phyloP scores from a whole-genome alignment of 2,797 vertebrate species.

The Peromyscus attwateri region DNA sequence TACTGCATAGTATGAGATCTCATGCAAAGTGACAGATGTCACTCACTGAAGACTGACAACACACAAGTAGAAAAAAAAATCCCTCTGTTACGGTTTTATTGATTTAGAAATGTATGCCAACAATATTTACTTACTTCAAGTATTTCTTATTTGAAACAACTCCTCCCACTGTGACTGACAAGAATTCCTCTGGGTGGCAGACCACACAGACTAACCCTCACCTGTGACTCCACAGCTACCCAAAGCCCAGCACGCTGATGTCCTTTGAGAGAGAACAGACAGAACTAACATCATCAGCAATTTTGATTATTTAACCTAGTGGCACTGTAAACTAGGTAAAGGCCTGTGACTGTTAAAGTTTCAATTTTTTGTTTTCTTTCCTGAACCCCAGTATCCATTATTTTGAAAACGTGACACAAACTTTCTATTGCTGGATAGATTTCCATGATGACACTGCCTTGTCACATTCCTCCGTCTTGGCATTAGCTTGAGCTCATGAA shows the following conservation, averaged over 20 bases:
- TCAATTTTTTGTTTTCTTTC: background rate
- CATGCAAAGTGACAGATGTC: background rate
- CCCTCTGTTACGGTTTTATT: background rate
- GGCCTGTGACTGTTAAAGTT: background rate
- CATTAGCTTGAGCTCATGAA: background rate
- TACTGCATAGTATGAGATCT: background rate
- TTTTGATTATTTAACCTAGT: background rate
- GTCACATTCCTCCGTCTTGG: constrained; percentile 11
- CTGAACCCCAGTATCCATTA: background rate
- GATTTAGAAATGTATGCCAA: constrained; percentile 34
- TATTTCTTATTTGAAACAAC: background rate
- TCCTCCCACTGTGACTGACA: background rate
- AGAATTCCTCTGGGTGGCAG: background rate
- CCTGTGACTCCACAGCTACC: background rate
- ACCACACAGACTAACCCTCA: background rate
- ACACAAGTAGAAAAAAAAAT: background rate
- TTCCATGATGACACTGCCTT: background rate
- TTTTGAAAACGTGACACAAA: constrained; percentile 2
- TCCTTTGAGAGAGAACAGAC: background rate
- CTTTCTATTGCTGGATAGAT: background rate
- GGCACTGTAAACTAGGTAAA: background rate
- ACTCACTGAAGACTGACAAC: background rate
- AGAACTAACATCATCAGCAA: background rate
- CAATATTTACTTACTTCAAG: constrained; percentile 46
- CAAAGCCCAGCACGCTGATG: background rate